Base-by-base conservation (phyloP, 2,797 vertebrate species). In the Danio jaintianensis region DNA sequence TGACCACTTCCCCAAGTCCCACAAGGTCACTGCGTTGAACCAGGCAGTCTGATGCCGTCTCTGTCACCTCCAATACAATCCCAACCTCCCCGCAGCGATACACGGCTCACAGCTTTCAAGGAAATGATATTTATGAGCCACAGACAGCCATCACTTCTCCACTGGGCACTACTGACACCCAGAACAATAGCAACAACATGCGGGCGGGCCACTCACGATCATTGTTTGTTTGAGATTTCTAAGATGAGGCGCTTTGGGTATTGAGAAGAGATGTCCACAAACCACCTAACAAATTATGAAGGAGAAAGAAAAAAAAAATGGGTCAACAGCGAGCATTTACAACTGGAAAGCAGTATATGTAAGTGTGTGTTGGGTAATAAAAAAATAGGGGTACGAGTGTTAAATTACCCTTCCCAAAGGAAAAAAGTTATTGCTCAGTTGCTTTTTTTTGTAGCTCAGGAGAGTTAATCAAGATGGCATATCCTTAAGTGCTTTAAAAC, bases 71-170 rank as follows among this genome's bases (percentile, higher is more conserved):
- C 67, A 79, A 73, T 40, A 55, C 78, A 80, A 86, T 84, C 85
- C 78, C 22, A 73, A 64, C 79, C 70, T 53, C 71, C 59, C 47
- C 69, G 69, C 73, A 62, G 61, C 47, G 16, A 67, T 52, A 10
- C 75, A 62, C 38, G 4, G 81, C 78, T 79, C 62, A 55, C 62
- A 52, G 53, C 68, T 77, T 81, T 82, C 80, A 62, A 79, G 79
- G 74, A 82, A 87, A 82, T 84, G 42, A 78, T 80, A 83, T 83
- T 79, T 84, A 86, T 81, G 81, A 82, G 78, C 80, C 70, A 58
- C 72, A 56, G 56, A 78, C 58, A 83, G 70, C 53, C 29, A 87
- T 83, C 68, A 4, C 73, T 77, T 77, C 77, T 76, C 68, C 66
- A 58, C 55, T 73, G 61, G 77, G 62, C 47, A 42, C 55, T 42